phyloP scores from a whole-genome alignment of 2,113 vertebrate genomes.

The Lonchura striata region DNA sequence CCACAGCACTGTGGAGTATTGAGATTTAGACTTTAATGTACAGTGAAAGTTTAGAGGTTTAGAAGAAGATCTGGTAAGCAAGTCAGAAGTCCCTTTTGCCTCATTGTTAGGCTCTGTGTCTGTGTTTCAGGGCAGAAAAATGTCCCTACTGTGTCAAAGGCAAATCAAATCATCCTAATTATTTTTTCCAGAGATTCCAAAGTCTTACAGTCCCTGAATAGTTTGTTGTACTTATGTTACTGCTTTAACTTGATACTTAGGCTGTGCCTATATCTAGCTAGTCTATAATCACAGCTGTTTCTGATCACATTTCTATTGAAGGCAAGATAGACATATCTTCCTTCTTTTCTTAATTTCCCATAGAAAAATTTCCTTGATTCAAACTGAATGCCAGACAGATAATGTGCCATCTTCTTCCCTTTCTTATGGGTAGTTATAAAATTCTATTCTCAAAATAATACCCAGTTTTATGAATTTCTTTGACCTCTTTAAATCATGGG shows the following conservation, averaged over 20 bases:
- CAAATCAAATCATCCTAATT: neutral
- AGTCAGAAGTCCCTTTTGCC: neutral
- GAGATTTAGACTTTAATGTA: neutral
- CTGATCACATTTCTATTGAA: neutral
- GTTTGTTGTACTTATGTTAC: neutral
- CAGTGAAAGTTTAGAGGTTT: neutral
- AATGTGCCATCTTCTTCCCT: neutral
- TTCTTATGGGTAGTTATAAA: neutral
- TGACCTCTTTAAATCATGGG: neutral
- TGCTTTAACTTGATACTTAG: neutral
- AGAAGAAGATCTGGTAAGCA: neutral
- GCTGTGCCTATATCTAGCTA: neutral
- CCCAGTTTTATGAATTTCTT: neutral
- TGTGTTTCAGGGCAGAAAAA: neutral
- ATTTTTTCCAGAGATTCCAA: neutral
- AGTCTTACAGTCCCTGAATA: neutral
- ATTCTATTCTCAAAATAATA: neutral
- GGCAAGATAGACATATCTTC: neutral
- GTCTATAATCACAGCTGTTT: neutral
- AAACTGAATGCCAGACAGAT: neutral
- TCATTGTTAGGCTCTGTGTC: neutral
- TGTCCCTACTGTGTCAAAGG: neutral
- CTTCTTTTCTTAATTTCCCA: neutral
- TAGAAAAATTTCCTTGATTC: neutral
- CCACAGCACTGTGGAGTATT: rapidly evolving